Conservation (phyloP, 92 coral and sea anemone genomes). For the Meandrina meandrites region DNA sequence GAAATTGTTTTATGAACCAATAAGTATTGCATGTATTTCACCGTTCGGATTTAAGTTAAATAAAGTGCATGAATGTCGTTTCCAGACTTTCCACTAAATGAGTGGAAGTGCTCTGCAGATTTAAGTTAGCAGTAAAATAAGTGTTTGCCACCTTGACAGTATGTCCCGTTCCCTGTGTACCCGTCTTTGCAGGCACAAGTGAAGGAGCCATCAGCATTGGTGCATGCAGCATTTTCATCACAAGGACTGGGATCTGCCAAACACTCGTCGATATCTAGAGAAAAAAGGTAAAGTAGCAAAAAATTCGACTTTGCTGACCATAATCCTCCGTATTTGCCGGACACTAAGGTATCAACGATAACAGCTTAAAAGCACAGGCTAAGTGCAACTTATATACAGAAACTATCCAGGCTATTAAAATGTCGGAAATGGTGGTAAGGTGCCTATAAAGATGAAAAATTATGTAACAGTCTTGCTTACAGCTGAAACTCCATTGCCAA, state of each 20-base stretch:
- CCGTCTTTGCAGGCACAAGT: constrained; percentile 31
- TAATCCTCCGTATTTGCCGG: no score
- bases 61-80: no score
- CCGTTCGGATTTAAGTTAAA: no score
- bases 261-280: constrained; percentile 8
- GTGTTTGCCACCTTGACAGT: constrained; percentile 22
- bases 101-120: no score
- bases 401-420: not conserved
- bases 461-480: no score
- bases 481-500: no score
- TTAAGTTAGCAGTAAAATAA: not conserved
- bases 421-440: no score
- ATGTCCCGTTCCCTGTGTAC: constrained; percentile 10
- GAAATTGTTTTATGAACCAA: no score
- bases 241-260: constrained; percentile 1
- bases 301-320: not conserved
- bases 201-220: constrained; percentile 20
- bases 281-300: not conserved
- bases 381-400: not conserved
- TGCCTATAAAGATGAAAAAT: no score
- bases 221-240: constrained; percentile 29
- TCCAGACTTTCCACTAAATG: no score
- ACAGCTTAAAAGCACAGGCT: not conserved
- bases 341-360: not conserved
- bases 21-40: no score